Evolutionary conservation across 2,888 invertebrate species (phyloP), one percentile per base, ranked within the genome.

Genomic region (Gymnoscelis rufifasciata): DNA sequence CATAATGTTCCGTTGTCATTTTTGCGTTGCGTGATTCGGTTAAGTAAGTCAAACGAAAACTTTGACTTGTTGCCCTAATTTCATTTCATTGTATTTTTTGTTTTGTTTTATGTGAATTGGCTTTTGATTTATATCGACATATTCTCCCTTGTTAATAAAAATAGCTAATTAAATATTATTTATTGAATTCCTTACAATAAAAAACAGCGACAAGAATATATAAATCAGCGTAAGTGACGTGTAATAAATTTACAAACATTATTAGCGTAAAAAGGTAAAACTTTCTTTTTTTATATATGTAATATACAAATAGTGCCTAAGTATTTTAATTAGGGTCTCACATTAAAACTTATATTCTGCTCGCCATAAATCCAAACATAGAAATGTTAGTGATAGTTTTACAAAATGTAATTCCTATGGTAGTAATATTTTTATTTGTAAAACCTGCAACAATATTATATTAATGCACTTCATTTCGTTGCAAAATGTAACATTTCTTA

Each of bases 1-100:
- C 72, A 74, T 76, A 68, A 76, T 74, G 72, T 74, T 69, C 60
- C 66, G 66, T 65, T 76, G 76, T 78, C 71, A 68, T 74, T 75
- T 35, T 64, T 60, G 57, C 51, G 55, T 83, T 69, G 87, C 86
- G 86, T 86, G 86, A 76, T 72, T 59, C 59, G 56, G 60, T 55
- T 66, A 75, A 75, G 78, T 86, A 81, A 82, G 71, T 83, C 82
- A 83, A 66, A 69, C 63, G 61, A 62, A 71, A 77, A 77, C 64
- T 80, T 79, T 71, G 78, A 74, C 74, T 78, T 79, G 76, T 78
- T 78, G 73, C 71, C 79, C 79, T 78, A 78, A 82, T 84, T 83
- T 79, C 66, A 72, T 76, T 82, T 77, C 63, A 71, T 58, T 74
- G 70, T 73, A 64, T 70, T 73, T 78, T 78, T 74, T 68, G 65